A percentile compares a stretch with the other conserved stretches of the same genome.
Conservation (phyloP, 2,797 vertebrate genomes). For the Novumbra hubbsi region DNA sequence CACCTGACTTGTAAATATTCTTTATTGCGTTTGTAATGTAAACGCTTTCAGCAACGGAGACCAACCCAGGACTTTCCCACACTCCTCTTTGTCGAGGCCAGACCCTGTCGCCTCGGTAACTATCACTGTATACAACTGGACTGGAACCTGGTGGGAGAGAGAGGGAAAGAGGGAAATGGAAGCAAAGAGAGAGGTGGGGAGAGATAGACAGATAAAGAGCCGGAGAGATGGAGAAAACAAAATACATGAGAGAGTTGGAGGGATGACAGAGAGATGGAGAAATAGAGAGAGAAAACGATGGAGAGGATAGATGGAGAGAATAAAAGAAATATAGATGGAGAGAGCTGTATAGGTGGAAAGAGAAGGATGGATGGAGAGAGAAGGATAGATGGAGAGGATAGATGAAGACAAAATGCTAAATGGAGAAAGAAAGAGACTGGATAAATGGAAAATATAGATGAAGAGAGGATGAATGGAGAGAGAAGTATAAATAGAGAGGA, state of each 20-base stretch:
- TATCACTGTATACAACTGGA: slow-evolving; percentile 52
- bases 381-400: too few relatives aligned
- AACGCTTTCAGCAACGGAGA: slow-evolving; percentile 52
- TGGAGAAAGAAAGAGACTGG: too few relatives aligned
- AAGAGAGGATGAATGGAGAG: too few relatives aligned
- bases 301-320: background rate
- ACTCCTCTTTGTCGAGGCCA: slow-evolving; percentile 50
- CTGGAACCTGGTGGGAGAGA: background rate
- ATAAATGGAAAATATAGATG: too few relatives aligned
- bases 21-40: slow-evolving; percentile 61
- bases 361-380: too few relatives aligned
- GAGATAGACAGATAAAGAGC: too few relatives aligned
- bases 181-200: background rate
- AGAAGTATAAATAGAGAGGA: too few relatives aligned
- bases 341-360: too few relatives aligned
- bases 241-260: too few relatives aligned
- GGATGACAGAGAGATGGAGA: background rate
- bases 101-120: slow-evolving; percentile 38
- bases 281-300: background rate
- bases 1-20: slow-evolving; percentile 70
- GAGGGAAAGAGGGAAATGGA: background rate
- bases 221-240: background rate
- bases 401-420: too few relatives aligned
- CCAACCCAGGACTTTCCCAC: slow-evolving; percentile 57
- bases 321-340: too few relatives aligned